Evolutionary conservation across 2,888 invertebrate genomes (phyloP).

Genomic region (Maniola hyperantus): DNA sequence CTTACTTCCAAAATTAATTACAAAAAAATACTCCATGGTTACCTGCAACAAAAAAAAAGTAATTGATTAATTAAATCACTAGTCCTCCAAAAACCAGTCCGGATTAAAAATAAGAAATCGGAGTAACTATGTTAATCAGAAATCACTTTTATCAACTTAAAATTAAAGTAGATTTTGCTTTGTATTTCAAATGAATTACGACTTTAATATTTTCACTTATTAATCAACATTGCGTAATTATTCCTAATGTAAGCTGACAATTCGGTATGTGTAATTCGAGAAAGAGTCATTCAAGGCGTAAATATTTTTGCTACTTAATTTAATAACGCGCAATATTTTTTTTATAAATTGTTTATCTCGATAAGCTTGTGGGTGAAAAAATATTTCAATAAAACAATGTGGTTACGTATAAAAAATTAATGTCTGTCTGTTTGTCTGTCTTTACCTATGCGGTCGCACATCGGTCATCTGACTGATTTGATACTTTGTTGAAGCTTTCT

Average conservation of each 20-base stretch:
- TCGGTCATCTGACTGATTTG: no score
- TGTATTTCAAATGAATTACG: conserved; percentile 4
- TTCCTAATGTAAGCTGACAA: conserved; percentile 39
- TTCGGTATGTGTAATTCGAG: conserved; percentile 33
- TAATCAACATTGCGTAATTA: conserved; percentile 35
- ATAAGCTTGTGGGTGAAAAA: not conserved
- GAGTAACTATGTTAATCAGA: conserved; percentile 3
- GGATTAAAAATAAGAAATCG: conserved; percentile 19
- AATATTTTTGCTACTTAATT: conserved; percentile 13
- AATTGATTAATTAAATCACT: conserved; percentile 28
- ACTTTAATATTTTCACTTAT: conserved; percentile 32
- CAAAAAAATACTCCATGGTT: conserved; percentile 21
- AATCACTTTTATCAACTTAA: conserved; percentile 9
- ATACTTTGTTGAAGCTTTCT: no score
- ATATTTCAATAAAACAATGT: not conserved
- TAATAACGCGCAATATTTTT: conserved; percentile 6
- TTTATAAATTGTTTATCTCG: not conserved
- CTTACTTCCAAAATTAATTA: conserved; percentile 3
- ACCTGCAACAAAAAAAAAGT: conserved; percentile 36
- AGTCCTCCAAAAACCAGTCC: conserved; percentile 21
- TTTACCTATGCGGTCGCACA: no score
- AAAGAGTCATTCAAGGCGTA: not conserved
- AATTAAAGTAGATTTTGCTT: conserved; percentile 23
- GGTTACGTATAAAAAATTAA: not conserved
- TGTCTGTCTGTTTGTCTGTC: no score